Evolutionary conservation across 2,113 vertebrate genomes (phyloP), one percentile per base, ranked within the genome.

Genomic region (Phasianus colchicus): DNA sequence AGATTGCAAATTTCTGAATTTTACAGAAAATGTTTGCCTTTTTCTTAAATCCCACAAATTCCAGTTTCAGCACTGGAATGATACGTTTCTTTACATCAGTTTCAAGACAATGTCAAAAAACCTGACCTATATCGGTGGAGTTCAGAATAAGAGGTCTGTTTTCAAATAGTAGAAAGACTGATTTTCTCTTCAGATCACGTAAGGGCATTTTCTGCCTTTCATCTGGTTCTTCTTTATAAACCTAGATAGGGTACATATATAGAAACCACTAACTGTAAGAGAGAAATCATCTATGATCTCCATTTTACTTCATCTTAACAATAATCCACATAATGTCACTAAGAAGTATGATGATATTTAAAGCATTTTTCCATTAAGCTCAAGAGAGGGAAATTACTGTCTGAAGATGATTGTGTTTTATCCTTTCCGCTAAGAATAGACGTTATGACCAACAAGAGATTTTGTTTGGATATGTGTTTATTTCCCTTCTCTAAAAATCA

Each of bases 191-290:
- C 40, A 50, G 19, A 73, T 75, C 89, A 73, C 27, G 13, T 19
- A 87, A 80, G 22, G 55, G 32, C 70, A 52, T 57, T 40, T 83
- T 83, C 80, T 14, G 24, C 73, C 88, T 96, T 86, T 95, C 40
- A 89, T 79, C 75, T 91, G 58, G 58, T 43, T 90, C 42, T 91
- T 73, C 60, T 82, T 34, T 83, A 42, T 66, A 94, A 96, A 90
- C 58, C 77, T 93, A 95, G 89, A 88, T 25, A 86, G 52, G 71
- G 89, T 70, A 85, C 32, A 18, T 18, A 74, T 9, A 34, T 40
- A 90, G 57, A 64, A 75, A 63, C 24, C 84, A 85, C 71, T 47
- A 88, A 93, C 75, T 63, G 86, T 27, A 52, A 32, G 66, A 89
- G 69, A 61, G 43, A 54, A 88, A 92, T 50, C 60, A 87, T 81